phyloP scores from a whole-genome alignment of 2,797 vertebrate genomes.

The Helarctos malayanus region DNA sequence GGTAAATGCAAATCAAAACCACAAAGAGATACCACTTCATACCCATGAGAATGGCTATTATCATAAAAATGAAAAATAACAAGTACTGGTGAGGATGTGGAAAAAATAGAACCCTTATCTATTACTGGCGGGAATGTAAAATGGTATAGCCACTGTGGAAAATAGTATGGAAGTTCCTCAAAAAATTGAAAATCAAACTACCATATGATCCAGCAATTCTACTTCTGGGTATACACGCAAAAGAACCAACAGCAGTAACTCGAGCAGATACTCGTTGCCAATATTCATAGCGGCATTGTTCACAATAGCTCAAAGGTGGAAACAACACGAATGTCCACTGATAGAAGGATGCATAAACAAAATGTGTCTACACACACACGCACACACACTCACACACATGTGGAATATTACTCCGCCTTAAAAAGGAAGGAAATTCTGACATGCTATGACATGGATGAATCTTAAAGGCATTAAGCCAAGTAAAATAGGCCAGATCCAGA shows the following conservation, averaged over 20 bases:
- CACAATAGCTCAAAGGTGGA: background rate
- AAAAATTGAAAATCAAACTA: background rate
- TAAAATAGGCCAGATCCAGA: background rate
- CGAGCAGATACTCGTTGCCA: background rate
- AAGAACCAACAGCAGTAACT: background rate
- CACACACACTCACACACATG: background rate
- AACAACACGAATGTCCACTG: background rate
- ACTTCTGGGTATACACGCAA: background rate
- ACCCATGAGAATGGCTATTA: background rate
- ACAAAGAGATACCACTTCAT: background rate
- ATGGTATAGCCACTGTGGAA: background rate
- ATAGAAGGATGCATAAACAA: background rate
- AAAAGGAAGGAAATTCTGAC: conserved; percentile 6
- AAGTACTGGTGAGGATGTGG: background rate
- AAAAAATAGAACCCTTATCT: background rate
- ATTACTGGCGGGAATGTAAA: background rate
- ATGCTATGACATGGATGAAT: background rate
- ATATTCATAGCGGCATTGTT: background rate
- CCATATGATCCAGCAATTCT: background rate
- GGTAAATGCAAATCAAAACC: background rate
- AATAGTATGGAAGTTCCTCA: background rate
- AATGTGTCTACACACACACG: background rate
- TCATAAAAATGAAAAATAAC: background rate
- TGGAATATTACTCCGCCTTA: background rate
- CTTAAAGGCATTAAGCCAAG: background rate